Conservation (phyloP, 2,888 invertebrate species). For the Volucella bombylans region DNA sequence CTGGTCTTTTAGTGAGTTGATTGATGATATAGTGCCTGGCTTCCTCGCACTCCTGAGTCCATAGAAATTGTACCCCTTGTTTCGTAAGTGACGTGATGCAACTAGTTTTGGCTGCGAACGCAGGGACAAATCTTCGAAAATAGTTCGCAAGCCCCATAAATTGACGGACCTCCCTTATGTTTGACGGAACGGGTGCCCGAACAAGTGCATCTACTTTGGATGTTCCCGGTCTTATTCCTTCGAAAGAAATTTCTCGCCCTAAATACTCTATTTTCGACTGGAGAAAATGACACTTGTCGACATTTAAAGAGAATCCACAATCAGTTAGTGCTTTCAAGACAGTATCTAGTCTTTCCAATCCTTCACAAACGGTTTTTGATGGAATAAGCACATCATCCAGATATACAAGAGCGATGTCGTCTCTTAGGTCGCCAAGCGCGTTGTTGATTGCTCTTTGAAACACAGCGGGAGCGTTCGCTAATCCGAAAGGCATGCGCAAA, state of each 20-base stretch:
- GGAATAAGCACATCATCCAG: conserved; percentile 28
- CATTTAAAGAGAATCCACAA: conserved; percentile 66
- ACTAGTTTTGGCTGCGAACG: conserved; percentile 13
- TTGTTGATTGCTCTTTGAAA: conserved; percentile 29
- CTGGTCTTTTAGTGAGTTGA: conserved; percentile 1
- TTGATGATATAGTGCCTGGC: no score
- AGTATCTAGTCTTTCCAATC: conserved; percentile 12
- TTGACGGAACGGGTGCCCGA: conserved; percentile 18
- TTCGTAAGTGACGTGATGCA: conserved; percentile 26
- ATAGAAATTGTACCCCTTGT: conserved; percentile 11
- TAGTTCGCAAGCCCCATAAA: conserved; percentile 48
- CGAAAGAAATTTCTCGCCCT: conserved; percentile 73
- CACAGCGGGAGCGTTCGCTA: conserved; percentile 54
- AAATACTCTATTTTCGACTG: conserved; percentile 73
- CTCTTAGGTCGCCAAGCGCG: conserved; percentile 11
- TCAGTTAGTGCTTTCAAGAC: conserved; percentile 53
- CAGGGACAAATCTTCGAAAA: conserved; percentile 45
- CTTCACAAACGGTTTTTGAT: conserved; percentile 30
- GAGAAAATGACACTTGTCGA: conserved; percentile 69
- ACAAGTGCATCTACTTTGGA: conserved; percentile 35
- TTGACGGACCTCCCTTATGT: conserved; percentile 40
- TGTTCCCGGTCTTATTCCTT: conserved; percentile 37
- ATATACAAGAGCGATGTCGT: conserved; percentile 20
- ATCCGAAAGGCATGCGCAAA: conserved; percentile 78
- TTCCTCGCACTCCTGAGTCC: conserved; percentile 17